Percentiles rank a stretch among this genome's conserved stretches.
phyloP scores from a whole-genome alignment of 2,888 invertebrate species.

The Standfussiana lucernea region DNA sequence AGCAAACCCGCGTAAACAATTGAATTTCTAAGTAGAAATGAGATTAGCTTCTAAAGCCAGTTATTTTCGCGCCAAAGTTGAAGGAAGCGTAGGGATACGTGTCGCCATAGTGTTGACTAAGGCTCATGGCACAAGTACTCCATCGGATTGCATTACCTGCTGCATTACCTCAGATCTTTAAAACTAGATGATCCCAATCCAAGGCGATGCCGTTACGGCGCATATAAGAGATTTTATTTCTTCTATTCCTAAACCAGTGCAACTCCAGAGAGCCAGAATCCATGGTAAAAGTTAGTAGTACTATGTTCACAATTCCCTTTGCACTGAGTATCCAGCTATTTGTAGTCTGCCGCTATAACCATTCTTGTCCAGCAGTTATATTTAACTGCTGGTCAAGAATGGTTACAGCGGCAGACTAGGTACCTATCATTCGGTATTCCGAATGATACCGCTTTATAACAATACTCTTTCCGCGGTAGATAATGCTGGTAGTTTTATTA shows the following conservation, averaged over 20 bases:
- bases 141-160: too few species aligned
- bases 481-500: not conserved
- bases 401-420: too few species aligned
- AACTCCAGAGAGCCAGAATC: too few species aligned
- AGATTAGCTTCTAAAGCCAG: conserved; percentile 35
- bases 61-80: conserved; percentile 44
- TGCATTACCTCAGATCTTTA: not conserved
- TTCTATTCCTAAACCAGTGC: too few species aligned
- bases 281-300: not conserved
- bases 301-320: too few species aligned
- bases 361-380: not conserved
- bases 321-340: not conserved
- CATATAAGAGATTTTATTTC: too few species aligned
- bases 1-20: too few species aligned
- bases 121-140: not conserved
- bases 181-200: not conserved
- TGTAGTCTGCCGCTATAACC: not conserved
- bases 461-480: not conserved
- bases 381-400: too few species aligned
- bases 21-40: conserved; percentile 42
- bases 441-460: not conserved
- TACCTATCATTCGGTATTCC: too few species aligned
- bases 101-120: conserved; percentile 1
- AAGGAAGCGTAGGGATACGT: not conserved
- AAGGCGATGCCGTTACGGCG: not conserved